These are phyloP conservation scores for Porites lutea DNA, from an alignment of 64 coral and sea anemone genomes.

Conservation along the genomic window DNA sequence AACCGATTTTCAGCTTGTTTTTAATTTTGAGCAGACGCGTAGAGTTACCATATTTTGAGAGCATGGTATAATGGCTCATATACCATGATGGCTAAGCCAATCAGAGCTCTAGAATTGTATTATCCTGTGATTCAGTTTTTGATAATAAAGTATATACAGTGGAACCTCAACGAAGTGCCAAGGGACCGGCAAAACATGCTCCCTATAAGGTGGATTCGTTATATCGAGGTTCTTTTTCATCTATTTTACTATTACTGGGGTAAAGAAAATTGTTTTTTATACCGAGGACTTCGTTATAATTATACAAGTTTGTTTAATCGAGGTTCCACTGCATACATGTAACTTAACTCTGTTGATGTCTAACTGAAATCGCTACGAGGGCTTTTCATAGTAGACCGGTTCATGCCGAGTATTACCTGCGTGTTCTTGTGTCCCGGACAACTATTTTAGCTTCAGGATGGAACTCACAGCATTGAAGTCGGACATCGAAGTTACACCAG, in stretches of 20 bases:
- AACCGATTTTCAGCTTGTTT: too few species aligned
- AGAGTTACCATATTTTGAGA: too few species aligned
- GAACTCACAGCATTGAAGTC: neutral
- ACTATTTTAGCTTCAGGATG: neutral
- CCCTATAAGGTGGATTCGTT: too few species aligned
- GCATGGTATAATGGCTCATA: too few species aligned
- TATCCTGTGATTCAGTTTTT: too few species aligned
- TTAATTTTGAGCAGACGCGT: too few species aligned
- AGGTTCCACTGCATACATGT: neutral
- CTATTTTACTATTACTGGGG: too few species aligned
- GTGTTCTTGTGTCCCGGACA: neutral
- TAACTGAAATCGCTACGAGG: neutral
- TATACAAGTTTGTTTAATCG: neutral
- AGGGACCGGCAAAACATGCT: neutral
- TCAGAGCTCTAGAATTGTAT: too few species aligned
- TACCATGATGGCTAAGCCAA: too few species aligned
- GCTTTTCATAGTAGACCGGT: neutral
- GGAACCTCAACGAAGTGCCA: neutral
- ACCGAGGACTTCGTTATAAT: neutral
- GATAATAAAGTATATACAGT: neutral
- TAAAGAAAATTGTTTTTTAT: too few species aligned
- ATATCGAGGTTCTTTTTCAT: too few species aligned
- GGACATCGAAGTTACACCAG: neutral
- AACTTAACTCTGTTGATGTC: neutral
- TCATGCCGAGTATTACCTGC: neutral